Evolutionary conservation across 1,140 invertebrate genomes (phyloP).

Genomic region (Lordiphosa mommai): DNA sequence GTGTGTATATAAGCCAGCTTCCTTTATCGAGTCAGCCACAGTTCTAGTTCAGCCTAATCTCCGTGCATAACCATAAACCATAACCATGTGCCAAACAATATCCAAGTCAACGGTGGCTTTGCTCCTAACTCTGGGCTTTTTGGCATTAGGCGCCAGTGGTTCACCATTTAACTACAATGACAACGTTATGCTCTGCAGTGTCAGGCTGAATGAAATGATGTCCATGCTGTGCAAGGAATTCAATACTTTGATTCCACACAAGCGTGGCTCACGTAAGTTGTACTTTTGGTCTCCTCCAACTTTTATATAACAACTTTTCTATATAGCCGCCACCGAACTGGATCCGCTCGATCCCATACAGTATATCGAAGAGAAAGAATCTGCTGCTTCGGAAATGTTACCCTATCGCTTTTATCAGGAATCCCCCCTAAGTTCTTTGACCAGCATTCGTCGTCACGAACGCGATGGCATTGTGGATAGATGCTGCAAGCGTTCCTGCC

Average conservation of each 20-base stretch:
- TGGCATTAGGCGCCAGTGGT: conserved; percentile 7
- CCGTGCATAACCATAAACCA: conserved; percentile 4
- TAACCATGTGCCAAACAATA: conserved; percentile 38
- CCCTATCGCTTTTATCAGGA: conserved; percentile 39
- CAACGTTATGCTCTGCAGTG: conserved; percentile 34
- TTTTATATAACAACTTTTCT: background rate
- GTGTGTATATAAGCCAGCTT: conserved; percentile 54
- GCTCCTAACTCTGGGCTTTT: conserved; percentile 19
- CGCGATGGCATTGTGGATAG: conserved; percentile 58
- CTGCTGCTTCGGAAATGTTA: conserved; percentile 2
- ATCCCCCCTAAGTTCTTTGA: conserved; percentile 34
- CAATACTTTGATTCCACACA: conserved; percentile 31
- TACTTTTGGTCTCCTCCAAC: background rate
- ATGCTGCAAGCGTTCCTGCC: conserved; percentile 48
- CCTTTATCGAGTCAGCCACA: conserved; percentile 30
- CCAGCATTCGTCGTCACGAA: conserved; percentile 42
- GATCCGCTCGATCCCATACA: conserved; percentile 53
- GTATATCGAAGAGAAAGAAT: conserved; percentile 47
- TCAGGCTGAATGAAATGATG: conserved; percentile 35
- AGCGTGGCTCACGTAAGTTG: conserved; percentile 53
- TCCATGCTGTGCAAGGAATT: conserved; percentile 24
- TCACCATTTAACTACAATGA: background rate
- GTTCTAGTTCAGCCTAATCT: conserved; percentile 28
- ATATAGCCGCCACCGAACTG: conserved; percentile 31
- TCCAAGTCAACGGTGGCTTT: conserved; percentile 24